These are phyloP conservation scores for Oscheius myriophilus DNA, from an alignment of 2,888 invertebrate genomes.

Conservation along the genomic window DNA sequence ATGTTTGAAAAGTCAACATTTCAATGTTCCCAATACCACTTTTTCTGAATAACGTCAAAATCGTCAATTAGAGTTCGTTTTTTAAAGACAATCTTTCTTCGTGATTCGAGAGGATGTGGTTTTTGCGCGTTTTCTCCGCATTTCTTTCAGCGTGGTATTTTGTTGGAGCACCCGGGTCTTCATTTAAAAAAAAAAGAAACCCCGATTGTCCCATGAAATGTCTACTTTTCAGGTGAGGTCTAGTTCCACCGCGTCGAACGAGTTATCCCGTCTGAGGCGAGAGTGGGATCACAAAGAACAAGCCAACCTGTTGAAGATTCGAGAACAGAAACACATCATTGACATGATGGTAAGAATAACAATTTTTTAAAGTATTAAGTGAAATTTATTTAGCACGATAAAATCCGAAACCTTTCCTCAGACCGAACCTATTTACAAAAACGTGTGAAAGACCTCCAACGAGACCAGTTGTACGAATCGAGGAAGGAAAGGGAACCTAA, in stretches of 20 bases:
- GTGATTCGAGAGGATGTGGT: no score
- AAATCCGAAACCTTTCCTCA: background rate
- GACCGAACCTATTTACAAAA: conserved; percentile 14
- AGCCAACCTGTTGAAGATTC: conserved; percentile 13
- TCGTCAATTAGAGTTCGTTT: no score
- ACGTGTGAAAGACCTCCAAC: conserved; percentile 1
- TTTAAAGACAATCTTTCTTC: no score
- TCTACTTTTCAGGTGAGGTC: conserved; percentile 5
- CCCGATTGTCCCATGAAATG: no score
- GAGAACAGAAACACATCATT: conserved; percentile 26
- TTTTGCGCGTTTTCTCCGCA: no score
- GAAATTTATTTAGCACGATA: background rate
- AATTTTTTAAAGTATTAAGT: background rate
- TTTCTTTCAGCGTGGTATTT: no score
- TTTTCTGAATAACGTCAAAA: no score
- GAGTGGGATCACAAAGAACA: conserved; percentile 7
- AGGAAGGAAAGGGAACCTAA: conserved; percentile 3
- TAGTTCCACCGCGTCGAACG: background rate
- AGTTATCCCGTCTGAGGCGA: background rate
- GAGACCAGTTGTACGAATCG: conserved; percentile 5
- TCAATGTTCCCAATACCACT: no score
- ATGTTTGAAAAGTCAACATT: no score
- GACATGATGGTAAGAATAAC: conserved; percentile 11
- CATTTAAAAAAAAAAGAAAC: no score
- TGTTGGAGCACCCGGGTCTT: no score